phyloP scores from a whole-genome alignment of 2,797 vertebrate species.

The Pangasius djambal region DNA sequence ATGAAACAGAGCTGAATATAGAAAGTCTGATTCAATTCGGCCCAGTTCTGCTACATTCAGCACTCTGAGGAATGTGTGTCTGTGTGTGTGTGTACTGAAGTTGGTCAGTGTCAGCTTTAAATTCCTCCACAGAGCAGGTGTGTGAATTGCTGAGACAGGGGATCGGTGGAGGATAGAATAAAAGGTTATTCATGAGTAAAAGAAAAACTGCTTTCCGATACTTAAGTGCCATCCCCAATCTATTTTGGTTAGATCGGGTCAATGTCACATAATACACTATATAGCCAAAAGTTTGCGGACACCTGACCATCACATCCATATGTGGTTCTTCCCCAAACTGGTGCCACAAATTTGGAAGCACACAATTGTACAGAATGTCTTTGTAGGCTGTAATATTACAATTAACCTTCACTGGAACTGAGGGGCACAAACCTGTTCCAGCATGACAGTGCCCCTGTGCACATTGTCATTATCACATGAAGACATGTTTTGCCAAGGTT shows the following conservation, averaged over 20 bases:
- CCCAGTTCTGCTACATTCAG: constrained; percentile 30
- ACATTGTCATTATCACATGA: too few relatives aligned
- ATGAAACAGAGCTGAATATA: neutral
- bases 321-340: too few relatives aligned
- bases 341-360: too few relatives aligned
- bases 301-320: too few relatives aligned
- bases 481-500: too few relatives aligned
- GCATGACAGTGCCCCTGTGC: too few relatives aligned
- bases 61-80: constrained; percentile 7
- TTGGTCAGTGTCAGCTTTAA: constrained; percentile 4
- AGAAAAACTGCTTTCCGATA: neutral
- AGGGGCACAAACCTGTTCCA: too few relatives aligned
- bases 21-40: neutral
- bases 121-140: constrained; percentile 10
- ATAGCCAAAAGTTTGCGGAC: too few relatives aligned
- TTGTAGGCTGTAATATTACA: too few relatives aligned
- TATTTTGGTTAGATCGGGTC: neutral
- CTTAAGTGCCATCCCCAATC: neutral
- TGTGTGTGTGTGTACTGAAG: constrained; percentile 3
- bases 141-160: constrained; percentile 3
- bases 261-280: neutral
- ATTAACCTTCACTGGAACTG: too few relatives aligned
- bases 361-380: too few relatives aligned
- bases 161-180: neutral
- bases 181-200: neutral